These are phyloP conservation scores for Aphaenogaster rudis DNA, from an alignment of 1,140 invertebrate species.

Conservation along the genomic window DNA sequence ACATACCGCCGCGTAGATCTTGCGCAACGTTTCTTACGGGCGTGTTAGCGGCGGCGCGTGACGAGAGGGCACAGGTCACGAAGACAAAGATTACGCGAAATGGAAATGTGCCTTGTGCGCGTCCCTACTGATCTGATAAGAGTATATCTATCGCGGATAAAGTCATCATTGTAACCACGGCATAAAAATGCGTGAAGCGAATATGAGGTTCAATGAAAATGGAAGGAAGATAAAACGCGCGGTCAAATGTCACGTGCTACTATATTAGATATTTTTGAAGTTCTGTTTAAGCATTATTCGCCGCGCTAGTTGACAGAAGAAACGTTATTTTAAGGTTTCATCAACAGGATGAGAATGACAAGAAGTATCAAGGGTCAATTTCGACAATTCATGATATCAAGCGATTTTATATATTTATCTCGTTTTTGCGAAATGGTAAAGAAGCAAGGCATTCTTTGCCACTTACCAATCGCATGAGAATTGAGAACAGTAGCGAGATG, in stretches of 20 bases:
- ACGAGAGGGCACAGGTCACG: slow-evolving; percentile 18
- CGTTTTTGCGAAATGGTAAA: background rate
- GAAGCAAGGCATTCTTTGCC: background rate
- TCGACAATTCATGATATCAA: background rate
- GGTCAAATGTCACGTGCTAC: background rate
- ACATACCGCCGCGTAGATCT: slow-evolving; percentile 3
- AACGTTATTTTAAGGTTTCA: background rate
- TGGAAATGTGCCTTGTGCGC: slow-evolving; percentile 15
- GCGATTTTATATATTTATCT: background rate
- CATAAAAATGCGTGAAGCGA: background rate
- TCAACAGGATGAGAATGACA: background rate
- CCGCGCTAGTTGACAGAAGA: background rate
- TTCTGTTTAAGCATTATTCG: background rate
- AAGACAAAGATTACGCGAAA: slow-evolving; percentile 30
- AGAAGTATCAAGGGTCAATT: background rate
- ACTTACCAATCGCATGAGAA: background rate
- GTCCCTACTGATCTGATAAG: slow-evolving; percentile 50
- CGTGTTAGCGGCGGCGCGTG: slow-evolving; percentile 19
- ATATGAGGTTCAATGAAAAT: background rate
- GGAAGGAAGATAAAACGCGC: background rate
- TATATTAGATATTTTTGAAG: background rate
- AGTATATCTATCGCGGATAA: background rate
- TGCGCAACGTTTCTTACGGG: slow-evolving; percentile 39
- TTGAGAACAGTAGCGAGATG: background rate
- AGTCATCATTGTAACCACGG: background rate